These are phyloP conservation scores for Cryptocephalus moraei DNA, from an alignment of 2,888 invertebrate species.

Conservation along the genomic window DNA sequence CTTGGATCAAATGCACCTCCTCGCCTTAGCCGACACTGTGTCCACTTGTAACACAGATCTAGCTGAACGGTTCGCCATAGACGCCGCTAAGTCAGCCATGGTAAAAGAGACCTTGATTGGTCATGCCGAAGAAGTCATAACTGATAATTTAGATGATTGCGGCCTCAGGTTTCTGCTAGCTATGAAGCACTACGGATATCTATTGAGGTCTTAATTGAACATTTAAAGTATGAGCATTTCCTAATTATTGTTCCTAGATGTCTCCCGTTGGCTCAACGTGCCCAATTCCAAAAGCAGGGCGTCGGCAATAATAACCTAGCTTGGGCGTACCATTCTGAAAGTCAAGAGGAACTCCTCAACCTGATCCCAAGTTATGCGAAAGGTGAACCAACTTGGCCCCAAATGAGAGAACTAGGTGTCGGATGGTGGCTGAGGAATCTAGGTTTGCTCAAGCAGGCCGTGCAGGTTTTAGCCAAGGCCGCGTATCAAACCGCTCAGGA, in stretches of 20 bases:
- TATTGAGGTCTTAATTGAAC: conserved; percentile 43
- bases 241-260: conserved; percentile 47
- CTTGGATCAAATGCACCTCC: conserved; percentile 97
- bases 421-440: conserved; percentile 95
- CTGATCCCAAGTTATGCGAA: conserved; percentile 82
- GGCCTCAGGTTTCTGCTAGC: conserved; percentile 91
- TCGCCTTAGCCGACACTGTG: conserved; percentile 98
- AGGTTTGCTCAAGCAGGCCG: conserved; percentile 67
- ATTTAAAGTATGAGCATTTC: neutral
- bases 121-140: conserved; percentile 46
- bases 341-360: conserved; percentile 87
- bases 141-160: conserved; percentile 90
- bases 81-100: conserved; percentile 55
- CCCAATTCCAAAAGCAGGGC: conserved; percentile 75
- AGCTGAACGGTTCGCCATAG: conserved; percentile 69
- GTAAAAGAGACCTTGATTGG: conserved; percentile 53
- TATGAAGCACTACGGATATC: conserved; percentile 95
- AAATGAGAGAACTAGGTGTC: conserved; percentile 78
- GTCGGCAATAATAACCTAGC: conserved; percentile 85
- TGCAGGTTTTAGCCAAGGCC: conserved; percentile 90
- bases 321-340: conserved; percentile 99
- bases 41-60: conserved; percentile 85
- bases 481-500: conserved; percentile 87
- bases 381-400: conserved; percentile 79
- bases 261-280: conserved; percentile 80